Base-by-base conservation (phyloP, 2,797 vertebrate genomes). In the Rhodeus uyekii region DNA sequence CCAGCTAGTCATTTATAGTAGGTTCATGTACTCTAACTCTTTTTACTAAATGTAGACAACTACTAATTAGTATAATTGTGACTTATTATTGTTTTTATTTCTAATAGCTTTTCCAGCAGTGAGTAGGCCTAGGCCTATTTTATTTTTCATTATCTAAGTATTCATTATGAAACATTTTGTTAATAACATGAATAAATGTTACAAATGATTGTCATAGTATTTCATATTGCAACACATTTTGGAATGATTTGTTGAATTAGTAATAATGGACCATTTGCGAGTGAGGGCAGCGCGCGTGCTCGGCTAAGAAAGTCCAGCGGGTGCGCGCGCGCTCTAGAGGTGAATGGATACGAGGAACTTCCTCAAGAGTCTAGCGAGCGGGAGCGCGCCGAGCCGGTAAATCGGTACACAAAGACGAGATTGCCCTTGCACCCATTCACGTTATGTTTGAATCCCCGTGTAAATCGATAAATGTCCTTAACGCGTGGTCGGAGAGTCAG, bases 371-470 rank as follows among this genome's bases (percentile, higher is more conserved):
- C 79, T 60, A 64, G 72, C 75, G 65, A 83, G 53, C 79, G 84
- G 64, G 87, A 82, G 68, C 83, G 87, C 87, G 87, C 86, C 36
- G 34, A 80, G 80, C 71, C 34, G 36, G 74, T 86, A 83, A 69
- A 60, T 58, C 22, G 27, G 46, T 24, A 60, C 71, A 76, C 36
- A 68, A 32, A 68, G 48, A 38, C 50, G 63, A 44, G 38, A 42
- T 79, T 55, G 16, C 48, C 65, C 64, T n/a, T 10, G 34, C 34
- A 58, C 19, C 22, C 63, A 29, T 55, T 55, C 4, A 29, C 48
- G 14, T 38, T 29, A 90, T 90, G 90, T 88, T 81, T 50, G 90
- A 88, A 48, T 76, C 80, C 22, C 74, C 85, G 19, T 61, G 80
- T 36, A 86, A 75, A 75, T 65, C 84, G 22, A 82, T 42, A 13